A percentile compares a stretch with the other conserved stretches of the same genome.
phyloP scores from a whole-genome alignment of 1,140 invertebrate species.

The Trigoniulus corallinus region DNA sequence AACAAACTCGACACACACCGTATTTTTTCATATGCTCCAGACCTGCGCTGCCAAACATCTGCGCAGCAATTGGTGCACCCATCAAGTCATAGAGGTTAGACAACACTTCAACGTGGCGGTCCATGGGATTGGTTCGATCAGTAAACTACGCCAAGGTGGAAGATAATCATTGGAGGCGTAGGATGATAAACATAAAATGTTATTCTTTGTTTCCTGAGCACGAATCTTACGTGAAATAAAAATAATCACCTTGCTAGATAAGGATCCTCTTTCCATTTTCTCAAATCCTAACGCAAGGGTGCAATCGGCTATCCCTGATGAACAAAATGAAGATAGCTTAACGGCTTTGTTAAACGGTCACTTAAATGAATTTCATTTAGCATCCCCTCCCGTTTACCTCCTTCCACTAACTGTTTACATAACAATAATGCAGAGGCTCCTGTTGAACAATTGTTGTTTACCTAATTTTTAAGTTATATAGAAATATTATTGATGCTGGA shows the following conservation, averaged over 20 bases:
- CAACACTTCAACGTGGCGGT: slow-evolving; percentile 79
- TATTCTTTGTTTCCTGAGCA: background rate
- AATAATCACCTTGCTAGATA: slow-evolving; percentile 43
- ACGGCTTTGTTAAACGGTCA: too few species aligned
- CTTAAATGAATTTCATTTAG: too few species aligned
- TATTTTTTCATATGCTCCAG: slow-evolving; percentile 95
- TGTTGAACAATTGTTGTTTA: slow-evolving; percentile 96
- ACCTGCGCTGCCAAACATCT: slow-evolving; percentile 93
- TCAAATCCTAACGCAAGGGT: slow-evolving; percentile 90
- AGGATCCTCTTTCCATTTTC: slow-evolving; percentile 89
- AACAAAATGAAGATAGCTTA: background rate
- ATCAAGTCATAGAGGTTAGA: slow-evolving; percentile 58
- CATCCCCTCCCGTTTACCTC: slow-evolving; percentile 38
- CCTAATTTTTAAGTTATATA: slow-evolving; percentile 16
- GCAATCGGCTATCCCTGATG: slow-evolving; percentile 52
- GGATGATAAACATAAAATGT: background rate
- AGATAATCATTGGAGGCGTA: background rate
- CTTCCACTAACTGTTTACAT: slow-evolving; percentile 77
- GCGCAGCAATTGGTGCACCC: slow-evolving; percentile 68
- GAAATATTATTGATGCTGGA: background rate
- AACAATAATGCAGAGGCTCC: slow-evolving; percentile 81
- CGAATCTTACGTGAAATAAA: too few species aligned
- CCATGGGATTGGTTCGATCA: slow-evolving; percentile 85
- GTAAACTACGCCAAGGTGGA: slow-evolving; percentile 37
- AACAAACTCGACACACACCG: slow-evolving; percentile 25